Conservation (phyloP, 2,113 vertebrate species). For the Daboia siamensis region DNA sequence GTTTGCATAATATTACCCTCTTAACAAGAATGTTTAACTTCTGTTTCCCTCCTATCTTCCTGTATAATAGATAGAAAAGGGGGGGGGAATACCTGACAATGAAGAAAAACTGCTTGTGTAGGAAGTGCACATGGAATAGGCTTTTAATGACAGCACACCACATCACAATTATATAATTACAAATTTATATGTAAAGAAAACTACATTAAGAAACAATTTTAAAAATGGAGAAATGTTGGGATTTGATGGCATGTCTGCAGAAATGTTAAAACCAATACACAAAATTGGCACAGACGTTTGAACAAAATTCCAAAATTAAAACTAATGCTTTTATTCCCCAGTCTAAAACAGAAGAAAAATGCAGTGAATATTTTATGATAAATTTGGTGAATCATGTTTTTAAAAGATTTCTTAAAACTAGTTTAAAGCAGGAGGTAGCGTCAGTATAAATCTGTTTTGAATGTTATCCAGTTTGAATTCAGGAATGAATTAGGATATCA, state of each 20-base stretch:
- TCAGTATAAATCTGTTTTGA: not conserved
- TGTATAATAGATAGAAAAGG: not conserved
- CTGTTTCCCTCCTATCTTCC: not conserved
- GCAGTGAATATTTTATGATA: not conserved
- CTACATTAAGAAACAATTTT: not conserved
- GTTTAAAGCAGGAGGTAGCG: not conserved
- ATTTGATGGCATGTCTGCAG: not conserved
- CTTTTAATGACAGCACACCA: not conserved
- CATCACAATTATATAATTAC: not conserved
- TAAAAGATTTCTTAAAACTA: not conserved
- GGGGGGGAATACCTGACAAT: not conserved
- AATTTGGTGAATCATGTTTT: not conserved
- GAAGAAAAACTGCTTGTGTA: not conserved
- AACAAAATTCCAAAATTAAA: not conserved
- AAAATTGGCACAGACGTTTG: not conserved
- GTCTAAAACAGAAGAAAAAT: not conserved
- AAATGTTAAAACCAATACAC: not conserved
- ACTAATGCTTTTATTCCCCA: not conserved
- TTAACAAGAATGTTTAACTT: not conserved
- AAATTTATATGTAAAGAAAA: not conserved
- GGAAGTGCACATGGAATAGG: not conserved
- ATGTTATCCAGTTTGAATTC: not conserved
- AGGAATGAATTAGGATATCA: not conserved
- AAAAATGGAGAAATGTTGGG: not conserved
- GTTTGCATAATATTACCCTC: not conserved